These are phyloP conservation scores for Allacma fusca DNA, from an alignment of 2,888 invertebrate genomes.

Conservation along the genomic window DNA sequence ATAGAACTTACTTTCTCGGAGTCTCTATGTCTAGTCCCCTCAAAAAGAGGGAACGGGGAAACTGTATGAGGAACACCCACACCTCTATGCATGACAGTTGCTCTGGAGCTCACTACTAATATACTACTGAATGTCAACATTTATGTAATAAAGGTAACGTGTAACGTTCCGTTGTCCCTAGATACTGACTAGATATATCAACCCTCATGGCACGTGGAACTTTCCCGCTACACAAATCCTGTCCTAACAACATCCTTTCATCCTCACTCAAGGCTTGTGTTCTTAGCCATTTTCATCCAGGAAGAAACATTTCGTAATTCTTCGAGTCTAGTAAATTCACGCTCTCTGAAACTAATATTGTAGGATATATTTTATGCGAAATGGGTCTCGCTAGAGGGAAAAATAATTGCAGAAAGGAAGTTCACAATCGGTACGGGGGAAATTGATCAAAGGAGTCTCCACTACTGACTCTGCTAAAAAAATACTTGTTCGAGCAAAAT, in stretches of 20 bases:
- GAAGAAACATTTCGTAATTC: not conserved
- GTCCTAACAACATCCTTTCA: constrained; percentile 5
- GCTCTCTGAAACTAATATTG: too few species aligned
- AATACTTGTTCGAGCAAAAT: too few species aligned
- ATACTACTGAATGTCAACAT: constrained; percentile 24
- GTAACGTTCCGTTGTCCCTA: not conserved
- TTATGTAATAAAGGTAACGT: not conserved
- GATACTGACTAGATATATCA: not conserved
- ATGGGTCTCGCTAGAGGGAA: too few species aligned
- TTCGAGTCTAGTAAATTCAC: not conserved
- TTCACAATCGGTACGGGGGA: too few species aligned
- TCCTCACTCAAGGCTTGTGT: not conserved
- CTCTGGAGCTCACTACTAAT: not conserved
- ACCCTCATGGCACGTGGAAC: constrained; percentile 30
- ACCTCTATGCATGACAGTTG: not conserved
- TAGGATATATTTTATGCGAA: too few species aligned
- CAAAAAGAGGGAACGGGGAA: not conserved
- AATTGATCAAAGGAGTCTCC: too few species aligned
- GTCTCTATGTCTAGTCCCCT: not conserved
- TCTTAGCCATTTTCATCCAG: not conserved
- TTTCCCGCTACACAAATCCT: constrained; percentile 22
- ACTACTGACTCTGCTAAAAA: too few species aligned
- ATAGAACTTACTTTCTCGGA: too few species aligned
- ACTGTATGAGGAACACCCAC: not conserved
- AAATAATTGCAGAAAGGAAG: too few species aligned